Base-by-base conservation (phyloP, 1,140 invertebrate species). In the Ostrea denselamellosa region DNA sequence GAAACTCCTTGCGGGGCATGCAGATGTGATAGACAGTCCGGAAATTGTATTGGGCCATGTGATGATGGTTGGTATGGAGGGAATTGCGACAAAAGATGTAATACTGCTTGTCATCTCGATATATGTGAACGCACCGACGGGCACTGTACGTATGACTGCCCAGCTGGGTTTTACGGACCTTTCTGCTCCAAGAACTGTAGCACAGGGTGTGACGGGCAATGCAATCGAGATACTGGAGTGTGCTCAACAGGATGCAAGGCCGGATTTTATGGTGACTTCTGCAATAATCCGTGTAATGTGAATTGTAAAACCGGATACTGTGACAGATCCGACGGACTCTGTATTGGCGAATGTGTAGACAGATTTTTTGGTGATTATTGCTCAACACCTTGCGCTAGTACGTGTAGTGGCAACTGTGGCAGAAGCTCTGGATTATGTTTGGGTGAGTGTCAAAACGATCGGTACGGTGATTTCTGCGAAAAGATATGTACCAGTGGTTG, bases 41-140 rank as follows among this genome's bases (percentile, higher is more conserved):
- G 87, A 17, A 56, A 22, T 10, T 90, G 86, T 84, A 56, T 25
- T 8, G 22, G 88, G 22, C 68, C 86, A 22, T 91, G 90, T 82
- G 25, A 28, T 12, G n/a, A 25, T 62, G 90, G 90, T 53, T 85
- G 9, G 19, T 87, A 88, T 87, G 89, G 90, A 8, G 71, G 68
- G 28, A 53, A 87, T 5, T 91, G 90, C 25, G n/a, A 25, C 22
- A 12, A 28, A 28, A 17, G 51, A 52, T 91, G 90, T 85, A 85
- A 83, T 22, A 5, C 85, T n/a, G 86, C 65, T 71, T 87, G 84
- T 34, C 62, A 54, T 28, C 83, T 53, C 10, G 71, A 85, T 8
- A 58, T 12, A 5, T 91, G 89, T 90, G 83, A 86, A 34, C 85
- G 83, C n/a, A 34, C 71, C 19, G 87, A 34, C 22, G 89, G 89